Conservation (phyloP, 2,888 invertebrate species). For the Amphipoea oculea region DNA sequence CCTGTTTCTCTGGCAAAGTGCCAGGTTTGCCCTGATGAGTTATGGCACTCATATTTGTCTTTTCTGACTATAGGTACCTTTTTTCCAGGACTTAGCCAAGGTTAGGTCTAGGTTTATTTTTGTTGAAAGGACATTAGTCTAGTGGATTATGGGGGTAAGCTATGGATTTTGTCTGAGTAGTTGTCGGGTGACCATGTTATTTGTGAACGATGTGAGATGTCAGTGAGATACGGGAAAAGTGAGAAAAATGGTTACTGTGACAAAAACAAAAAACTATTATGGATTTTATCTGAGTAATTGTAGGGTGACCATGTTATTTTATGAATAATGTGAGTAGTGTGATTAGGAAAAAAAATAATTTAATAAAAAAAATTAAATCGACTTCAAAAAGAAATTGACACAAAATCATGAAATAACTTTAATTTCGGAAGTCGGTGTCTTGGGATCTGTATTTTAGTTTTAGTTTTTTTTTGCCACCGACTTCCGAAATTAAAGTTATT, state of each 20-base stretch:
- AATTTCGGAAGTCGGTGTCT: too few relatives aligned
- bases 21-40: slow-evolving; percentile 72
- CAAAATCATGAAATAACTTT: too few relatives aligned
- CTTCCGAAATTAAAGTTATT: too few relatives aligned
- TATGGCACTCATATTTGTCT: slow-evolving; percentile 73
- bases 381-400: too few relatives aligned
- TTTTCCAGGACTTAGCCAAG: slow-evolving; percentile 52
- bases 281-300: too few relatives aligned
- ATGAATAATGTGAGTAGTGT: too few relatives aligned
- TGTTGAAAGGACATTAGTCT: slow-evolving; percentile 28
- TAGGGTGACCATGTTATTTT: too few relatives aligned
- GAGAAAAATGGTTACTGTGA: not conserved
- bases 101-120: slow-evolving; percentile 54
- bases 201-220: not conserved
- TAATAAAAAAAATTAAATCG: too few relatives aligned
- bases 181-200: not conserved
- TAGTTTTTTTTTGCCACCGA: too few relatives aligned
- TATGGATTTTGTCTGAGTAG: slow-evolving; percentile 24
- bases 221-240: too few relatives aligned
- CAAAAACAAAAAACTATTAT: not conserved
- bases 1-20: slow-evolving; percentile 69
- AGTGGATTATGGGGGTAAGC: slow-evolving; percentile 23
- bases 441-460: too few relatives aligned
- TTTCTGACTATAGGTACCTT: slow-evolving; percentile 34
- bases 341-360: too few relatives aligned